phyloP scores from a whole-genome alignment of 2,113 vertebrate genomes.

The Pristiophorus japonicus region DNA sequence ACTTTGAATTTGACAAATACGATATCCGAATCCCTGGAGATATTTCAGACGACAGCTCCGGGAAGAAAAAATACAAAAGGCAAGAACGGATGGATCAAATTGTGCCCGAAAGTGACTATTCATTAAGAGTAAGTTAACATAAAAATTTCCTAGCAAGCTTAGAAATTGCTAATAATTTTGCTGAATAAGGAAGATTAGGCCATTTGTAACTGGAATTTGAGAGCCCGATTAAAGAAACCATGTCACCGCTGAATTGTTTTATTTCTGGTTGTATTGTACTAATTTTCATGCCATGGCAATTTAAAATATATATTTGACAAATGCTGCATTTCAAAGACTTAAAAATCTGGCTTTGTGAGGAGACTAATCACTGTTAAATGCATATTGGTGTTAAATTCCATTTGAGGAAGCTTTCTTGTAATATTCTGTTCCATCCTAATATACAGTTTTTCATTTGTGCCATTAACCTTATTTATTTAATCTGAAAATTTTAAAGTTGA shows the following conservation, averaged over 20 bases:
- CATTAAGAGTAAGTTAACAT: slow-evolving; percentile 58
- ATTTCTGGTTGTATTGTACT: neutral
- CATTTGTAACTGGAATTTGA: neutral
- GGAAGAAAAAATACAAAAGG: slow-evolving; percentile 60
- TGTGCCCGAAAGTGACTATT: slow-evolving; percentile 73
- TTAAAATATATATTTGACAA: neutral
- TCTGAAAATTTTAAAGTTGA: neutral
- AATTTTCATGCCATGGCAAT: neutral
- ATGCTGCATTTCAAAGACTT: neutral
- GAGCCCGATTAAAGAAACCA: neutral
- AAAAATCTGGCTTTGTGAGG: neutral
- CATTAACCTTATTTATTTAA: neutral
- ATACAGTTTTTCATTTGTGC: neutral
- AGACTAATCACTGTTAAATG: neutral
- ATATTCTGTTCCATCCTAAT: neutral
- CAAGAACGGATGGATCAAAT: slow-evolving; percentile 60
- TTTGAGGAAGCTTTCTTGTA: neutral
- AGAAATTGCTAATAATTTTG: neutral
- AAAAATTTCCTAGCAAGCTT: neutral
- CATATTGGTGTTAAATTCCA: neutral
- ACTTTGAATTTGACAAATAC: slow-evolving; percentile 77
- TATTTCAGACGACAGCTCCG: slow-evolving; percentile 55
- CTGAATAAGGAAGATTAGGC: neutral
- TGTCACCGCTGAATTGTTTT: too few species aligned
- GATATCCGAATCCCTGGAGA: slow-evolving; percentile 83